Percentiles rank a stretch among this genome's conserved stretches.
Conservation (phyloP, 1,140 invertebrate genomes). For the Choristoneura fumiferana region DNA sequence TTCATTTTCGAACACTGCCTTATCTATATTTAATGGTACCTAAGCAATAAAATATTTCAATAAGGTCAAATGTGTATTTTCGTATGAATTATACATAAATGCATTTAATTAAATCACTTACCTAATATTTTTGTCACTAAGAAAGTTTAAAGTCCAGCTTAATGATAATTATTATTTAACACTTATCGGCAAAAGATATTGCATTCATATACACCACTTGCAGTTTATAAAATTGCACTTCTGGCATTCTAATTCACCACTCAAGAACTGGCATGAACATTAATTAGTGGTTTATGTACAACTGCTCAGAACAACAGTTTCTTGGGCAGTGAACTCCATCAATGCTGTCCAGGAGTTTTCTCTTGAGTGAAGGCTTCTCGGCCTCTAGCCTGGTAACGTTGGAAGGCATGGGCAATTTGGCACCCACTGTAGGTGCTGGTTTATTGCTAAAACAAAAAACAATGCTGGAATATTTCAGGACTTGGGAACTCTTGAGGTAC, state of each 20-base stretch:
- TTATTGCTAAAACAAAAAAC: conserved; percentile 85
- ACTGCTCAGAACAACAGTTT: conserved; percentile 80
- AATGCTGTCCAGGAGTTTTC: conserved; percentile 85
- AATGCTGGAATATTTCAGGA: not conserved
- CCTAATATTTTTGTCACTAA: conserved; percentile 23
- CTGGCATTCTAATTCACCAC: too few species aligned
- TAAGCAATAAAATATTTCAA: not conserved
- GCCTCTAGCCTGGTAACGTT: conserved; percentile 79
- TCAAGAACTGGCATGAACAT: too few species aligned
- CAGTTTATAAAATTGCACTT: conserved; percentile 50
- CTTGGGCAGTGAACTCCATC: conserved; percentile 84
- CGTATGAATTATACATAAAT: conserved; percentile 2
- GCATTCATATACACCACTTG: conserved; percentile 16
- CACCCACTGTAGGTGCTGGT: conserved; percentile 90
- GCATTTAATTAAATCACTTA: not conserved
- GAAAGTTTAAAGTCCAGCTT: conserved; percentile 22
- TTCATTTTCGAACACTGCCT: conserved; percentile 2
- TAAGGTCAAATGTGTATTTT: not conserved
- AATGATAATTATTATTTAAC: conserved; percentile 11
- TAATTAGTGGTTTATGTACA: too few species aligned
- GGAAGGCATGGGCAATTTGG: conserved; percentile 88
- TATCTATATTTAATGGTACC: not conserved
- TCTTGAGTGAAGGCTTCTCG: conserved; percentile 85
- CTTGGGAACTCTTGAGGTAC: too few species aligned
- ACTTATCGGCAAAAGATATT: not conserved